These are phyloP conservation scores for Columba janthina DNA, from an alignment of 2,113 vertebrate genomes.

Conservation along the genomic window DNA sequence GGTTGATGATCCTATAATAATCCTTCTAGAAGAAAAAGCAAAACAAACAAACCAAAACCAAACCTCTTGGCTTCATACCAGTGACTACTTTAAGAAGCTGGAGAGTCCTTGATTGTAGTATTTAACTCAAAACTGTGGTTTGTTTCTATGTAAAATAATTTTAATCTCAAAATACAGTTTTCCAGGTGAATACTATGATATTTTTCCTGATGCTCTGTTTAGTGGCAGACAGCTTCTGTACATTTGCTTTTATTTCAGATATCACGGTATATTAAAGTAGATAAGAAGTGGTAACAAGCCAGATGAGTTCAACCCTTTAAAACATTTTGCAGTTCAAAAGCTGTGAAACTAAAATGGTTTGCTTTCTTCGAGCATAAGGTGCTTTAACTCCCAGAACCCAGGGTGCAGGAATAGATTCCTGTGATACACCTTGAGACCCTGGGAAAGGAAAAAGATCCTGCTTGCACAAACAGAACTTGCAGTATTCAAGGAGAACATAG, in stretches of 20 bases:
- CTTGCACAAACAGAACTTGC: not conserved
- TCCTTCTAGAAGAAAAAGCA: not conserved
- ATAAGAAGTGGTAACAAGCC: not conserved
- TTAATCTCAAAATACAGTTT: not conserved
- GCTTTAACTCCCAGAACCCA: not conserved
- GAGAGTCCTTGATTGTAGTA: not conserved
- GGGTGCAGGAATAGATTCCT: not conserved
- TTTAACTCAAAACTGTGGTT: not conserved
- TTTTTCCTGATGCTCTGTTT: not conserved
- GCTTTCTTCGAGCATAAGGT: not conserved
- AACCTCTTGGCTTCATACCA: not conserved
- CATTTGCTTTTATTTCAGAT: not conserved
- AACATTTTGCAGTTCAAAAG: not conserved
- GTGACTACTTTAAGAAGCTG: not conserved
- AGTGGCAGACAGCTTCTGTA: not conserved
- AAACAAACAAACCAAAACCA: not conserved
- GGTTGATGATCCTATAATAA: not conserved
- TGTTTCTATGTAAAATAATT: not conserved
- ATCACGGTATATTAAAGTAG: not conserved
- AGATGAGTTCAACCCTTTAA: not conserved
- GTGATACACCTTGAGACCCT: not conserved
- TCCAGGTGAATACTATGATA: not conserved
- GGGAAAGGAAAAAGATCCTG: not conserved
- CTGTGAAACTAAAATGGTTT: not conserved
- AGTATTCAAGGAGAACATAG: not conserved